Evolutionary conservation across 92 coral and sea anemone species (phyloP).

Genomic region (Zoanthus sansibaricus): DNA sequence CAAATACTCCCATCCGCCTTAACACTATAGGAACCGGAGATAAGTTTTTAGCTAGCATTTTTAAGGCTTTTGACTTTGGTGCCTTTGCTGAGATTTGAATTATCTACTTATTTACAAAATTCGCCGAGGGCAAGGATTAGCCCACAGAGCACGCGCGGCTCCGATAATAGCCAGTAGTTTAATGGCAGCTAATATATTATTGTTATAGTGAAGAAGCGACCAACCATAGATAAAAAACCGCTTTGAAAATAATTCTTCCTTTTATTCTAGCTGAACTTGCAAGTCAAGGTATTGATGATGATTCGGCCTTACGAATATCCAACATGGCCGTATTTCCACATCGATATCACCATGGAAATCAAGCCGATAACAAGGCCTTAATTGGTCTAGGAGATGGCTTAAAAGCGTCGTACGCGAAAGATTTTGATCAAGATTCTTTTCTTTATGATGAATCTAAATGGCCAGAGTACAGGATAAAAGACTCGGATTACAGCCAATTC

Average conservation of each 20-base stretch:
- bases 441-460: constrained; percentile 82
- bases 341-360: constrained; percentile 33
- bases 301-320: constrained; percentile 84
- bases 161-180: too few species aligned
- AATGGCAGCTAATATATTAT: too few species aligned
- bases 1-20: too few species aligned
- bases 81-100: too few species aligned
- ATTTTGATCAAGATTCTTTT: constrained; percentile 70
- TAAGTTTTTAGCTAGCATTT: too few species aligned
- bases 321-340: constrained; percentile 83
- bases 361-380: constrained; percentile 66
- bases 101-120: too few species aligned
- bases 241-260: not conserved
- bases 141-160: too few species aligned
- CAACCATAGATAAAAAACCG: too few species aligned
- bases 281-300: constrained; percentile 87
- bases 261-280: constrained; percentile 77
- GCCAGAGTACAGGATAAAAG: constrained; percentile 93
- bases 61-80: too few species aligned
- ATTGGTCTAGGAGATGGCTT: constrained; percentile 59
- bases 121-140: too few species aligned
- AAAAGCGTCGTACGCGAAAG: constrained; percentile 52
- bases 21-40: too few species aligned
- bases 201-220: too few species aligned
- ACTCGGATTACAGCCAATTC: constrained; percentile 78